Percentiles rank a stretch among this genome's conserved stretches.
Conservation (phyloP, 1,140 invertebrate genomes). For the Dendrolimus punctatus region DNA sequence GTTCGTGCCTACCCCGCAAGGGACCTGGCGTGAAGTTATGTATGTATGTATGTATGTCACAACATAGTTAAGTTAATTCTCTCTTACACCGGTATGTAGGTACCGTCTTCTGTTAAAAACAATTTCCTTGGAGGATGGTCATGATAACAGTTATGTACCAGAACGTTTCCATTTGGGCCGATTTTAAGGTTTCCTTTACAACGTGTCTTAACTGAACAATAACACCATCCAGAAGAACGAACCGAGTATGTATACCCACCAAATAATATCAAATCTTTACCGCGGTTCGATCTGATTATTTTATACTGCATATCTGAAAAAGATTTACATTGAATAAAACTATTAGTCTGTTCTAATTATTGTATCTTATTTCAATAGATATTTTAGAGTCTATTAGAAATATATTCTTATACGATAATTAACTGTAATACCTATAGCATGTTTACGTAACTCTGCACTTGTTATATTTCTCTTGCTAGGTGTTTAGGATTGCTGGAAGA, state of each 20-base stretch:
- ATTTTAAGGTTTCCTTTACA: slow-evolving; percentile 5
- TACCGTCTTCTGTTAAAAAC: background rate
- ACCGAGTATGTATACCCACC: slow-evolving; percentile 8
- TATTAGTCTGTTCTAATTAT: background rate
- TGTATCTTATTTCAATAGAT: too few species aligned
- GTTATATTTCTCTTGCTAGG: too few species aligned
- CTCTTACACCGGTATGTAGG: background rate
- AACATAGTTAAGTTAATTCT: too few species aligned
- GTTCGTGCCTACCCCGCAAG: background rate
- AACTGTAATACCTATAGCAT: too few species aligned
- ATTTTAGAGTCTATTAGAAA: too few species aligned
- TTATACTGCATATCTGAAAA: slow-evolving; percentile 1
- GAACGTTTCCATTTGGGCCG: background rate
- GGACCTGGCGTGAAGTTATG: background rate
- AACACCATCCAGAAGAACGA: background rate
- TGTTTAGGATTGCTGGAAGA: too few species aligned
- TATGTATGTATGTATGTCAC: too few species aligned
- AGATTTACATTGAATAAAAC: slow-evolving; percentile 1
- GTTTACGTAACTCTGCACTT: too few species aligned
- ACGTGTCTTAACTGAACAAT: slow-evolving; percentile 4
- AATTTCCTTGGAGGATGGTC: background rate
- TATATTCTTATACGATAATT: too few species aligned
- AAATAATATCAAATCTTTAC: slow-evolving; percentile 6
- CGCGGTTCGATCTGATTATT: slow-evolving; percentile 8
- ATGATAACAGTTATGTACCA: background rate